Evolutionary conservation across 2,113 vertebrate species (phyloP), one percentile per base, ranked within the genome.

Genomic region (Brachypteracias leptosomus): DNA sequence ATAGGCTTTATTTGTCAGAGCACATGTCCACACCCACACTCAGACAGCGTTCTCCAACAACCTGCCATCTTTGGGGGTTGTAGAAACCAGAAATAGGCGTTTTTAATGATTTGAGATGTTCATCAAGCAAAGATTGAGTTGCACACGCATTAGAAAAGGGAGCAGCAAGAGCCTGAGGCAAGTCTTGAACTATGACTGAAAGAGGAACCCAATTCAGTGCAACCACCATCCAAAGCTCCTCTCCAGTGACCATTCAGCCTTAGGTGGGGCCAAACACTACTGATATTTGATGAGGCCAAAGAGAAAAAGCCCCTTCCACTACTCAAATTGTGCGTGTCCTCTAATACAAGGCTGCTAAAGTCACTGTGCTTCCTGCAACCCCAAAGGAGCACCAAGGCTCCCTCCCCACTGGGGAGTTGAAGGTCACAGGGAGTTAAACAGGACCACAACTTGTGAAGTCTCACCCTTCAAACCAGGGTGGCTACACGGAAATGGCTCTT

Each of bases 401-500:
- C 71, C 31, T 61, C 40, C 52, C 31, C 21, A 4, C 38, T 4
- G 21, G 54, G 26, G 24, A 10, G 49, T 33, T 25, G n/a, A 36
- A 1, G 0, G 28, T 2, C 70, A 40, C 28, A 28, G 44, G 6
- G 33, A n/a, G 19, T 57, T 3, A 2, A 3, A 22, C 1, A 31
- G 68, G 40, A 40, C 29, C 8, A 2, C 3, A 1, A 24, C 5
- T 2, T 6, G 11, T 2, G 0, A n/a, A 84, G 44, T 12, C 58
- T 29, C 11, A 7, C 42, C 46, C 63, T 72, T 55, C 5, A 10
- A 49, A 44, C 12, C 57, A 36, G 20, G 36, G 29, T 0, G 58
- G 20, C 21, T 26, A 6, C 18, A 0, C 1, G 8, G 16, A 42
- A 18, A 36, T 1, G 0, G 35, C 12, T n/a, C 62, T 10, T 2